Percentiles rank a stretch among this genome's conserved stretches.
phyloP scores from a whole-genome alignment of 2,797 vertebrate genomes.

The Falco concolor region DNA sequence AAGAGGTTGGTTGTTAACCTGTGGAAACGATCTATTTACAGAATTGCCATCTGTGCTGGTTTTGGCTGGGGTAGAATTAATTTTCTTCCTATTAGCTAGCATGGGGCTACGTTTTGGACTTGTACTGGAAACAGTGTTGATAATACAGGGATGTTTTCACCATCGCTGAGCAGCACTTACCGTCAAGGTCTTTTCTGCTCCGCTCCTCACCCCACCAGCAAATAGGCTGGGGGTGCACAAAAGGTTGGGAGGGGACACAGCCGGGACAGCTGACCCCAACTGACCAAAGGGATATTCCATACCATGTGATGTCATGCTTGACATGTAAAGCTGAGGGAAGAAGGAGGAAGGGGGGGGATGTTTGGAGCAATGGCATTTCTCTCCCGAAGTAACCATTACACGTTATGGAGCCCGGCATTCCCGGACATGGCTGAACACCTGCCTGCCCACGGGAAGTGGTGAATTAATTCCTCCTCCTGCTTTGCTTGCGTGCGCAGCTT shows the following conservation, averaged over 20 bases:
- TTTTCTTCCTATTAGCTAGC: background rate
- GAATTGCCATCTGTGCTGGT: background rate
- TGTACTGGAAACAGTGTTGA: background rate
- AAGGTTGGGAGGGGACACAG: background rate
- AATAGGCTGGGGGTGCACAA: background rate
- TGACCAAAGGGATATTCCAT: background rate
- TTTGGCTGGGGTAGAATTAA: background rate
- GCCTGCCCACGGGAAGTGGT: background rate
- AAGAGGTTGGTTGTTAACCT: background rate
- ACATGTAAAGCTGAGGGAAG: too few species aligned
- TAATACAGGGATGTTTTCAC: background rate
- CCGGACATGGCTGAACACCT: background rate
- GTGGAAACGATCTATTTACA: background rate
- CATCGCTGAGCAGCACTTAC: background rate
- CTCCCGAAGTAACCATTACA: too few species aligned
- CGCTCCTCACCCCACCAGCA: background rate
- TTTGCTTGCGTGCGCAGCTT: background rate
- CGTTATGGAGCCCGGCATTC: too few species aligned
- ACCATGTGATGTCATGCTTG: too few species aligned
- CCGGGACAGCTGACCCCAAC: background rate
- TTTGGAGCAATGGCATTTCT: too few species aligned
- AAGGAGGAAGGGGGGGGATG: too few species aligned
- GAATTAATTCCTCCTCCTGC: background rate
- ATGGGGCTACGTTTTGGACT: background rate
- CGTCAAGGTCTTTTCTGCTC: background rate